A percentile compares a stretch with the other conserved stretches of the same genome.
Evolutionary conservation across 1,140 invertebrate species (phyloP).

Genomic region (Limonius californicus): DNA sequence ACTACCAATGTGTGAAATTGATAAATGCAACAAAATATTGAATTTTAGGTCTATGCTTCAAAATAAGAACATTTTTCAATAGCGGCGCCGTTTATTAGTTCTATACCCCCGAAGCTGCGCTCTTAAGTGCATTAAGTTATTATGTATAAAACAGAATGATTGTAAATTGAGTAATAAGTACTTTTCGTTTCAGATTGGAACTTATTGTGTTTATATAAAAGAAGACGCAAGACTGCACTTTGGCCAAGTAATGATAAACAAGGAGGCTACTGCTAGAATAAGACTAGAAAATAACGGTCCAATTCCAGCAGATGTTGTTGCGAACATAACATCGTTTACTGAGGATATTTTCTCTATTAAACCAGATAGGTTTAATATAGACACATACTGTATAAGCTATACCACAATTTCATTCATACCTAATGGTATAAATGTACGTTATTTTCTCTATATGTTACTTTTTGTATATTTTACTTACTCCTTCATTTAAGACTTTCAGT

Average conservation of each 20-base stretch:
- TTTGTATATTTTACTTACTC: no score
- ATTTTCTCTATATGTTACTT: not conserved
- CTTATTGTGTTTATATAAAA: constrained; percentile 12
- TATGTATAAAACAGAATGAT: no score
- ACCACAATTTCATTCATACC: constrained; percentile 35
- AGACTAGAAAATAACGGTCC: constrained; percentile 34
- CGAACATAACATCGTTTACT: constrained; percentile 10
- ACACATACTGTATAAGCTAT: constrained; percentile 24
- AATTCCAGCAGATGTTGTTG: constrained; percentile 26
- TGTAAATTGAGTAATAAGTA: no score
- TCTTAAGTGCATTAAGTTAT: no score
- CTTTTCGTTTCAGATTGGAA: constrained; percentile 7
- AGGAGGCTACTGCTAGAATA: constrained; percentile 20
- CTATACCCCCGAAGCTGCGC: no score
- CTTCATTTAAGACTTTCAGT: not conserved
- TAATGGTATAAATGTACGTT: constrained; percentile 26
- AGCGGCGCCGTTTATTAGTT: no score
- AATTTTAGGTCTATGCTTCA: no score
- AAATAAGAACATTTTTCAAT: no score
- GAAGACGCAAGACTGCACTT: constrained; percentile 31
- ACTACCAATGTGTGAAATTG: no score
- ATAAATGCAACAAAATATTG: no score
- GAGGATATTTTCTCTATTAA: constrained; percentile 28
- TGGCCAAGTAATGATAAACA: constrained; percentile 32
- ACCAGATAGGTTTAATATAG: constrained; percentile 26